Percentiles rank a stretch among this genome's conserved stretches.
Conservation (phyloP, 2,113 vertebrate genomes). For the Megaleporinus macrocephalus region DNA sequence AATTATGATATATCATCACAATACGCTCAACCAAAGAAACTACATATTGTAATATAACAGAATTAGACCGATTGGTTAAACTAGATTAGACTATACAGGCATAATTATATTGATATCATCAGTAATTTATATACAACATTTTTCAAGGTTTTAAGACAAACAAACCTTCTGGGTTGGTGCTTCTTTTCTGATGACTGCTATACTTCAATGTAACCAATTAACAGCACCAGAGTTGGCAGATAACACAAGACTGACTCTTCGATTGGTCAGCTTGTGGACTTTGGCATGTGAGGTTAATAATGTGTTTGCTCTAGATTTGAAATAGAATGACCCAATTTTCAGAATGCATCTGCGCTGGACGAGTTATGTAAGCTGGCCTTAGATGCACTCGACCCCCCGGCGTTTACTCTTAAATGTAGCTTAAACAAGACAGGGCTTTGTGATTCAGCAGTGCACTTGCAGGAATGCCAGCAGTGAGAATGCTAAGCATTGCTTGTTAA, state of each 20-base stretch:
- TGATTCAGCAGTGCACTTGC: not conserved
- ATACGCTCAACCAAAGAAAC: no score
- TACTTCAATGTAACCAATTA: not conserved
- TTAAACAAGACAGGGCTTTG: no score
- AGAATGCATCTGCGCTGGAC: not conserved
- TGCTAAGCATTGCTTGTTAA: not conserved
- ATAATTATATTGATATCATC: no score
- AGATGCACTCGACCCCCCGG: not conserved
- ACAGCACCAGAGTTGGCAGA: not conserved
- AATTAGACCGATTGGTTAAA: no score
- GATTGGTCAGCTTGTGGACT: not conserved
- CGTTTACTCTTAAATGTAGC: no score
- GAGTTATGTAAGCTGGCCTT: not conserved
- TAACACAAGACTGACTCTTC: no score
- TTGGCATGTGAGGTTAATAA: not conserved
- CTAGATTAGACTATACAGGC: no score
- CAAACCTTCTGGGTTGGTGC: no score
- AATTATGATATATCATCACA: no score
- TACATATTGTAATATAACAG: no score
- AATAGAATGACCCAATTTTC: not conserved
- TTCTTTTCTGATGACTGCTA: not conserved
- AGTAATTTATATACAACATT: no score
- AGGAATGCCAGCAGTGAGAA: not conserved
- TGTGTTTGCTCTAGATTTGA: not conserved
- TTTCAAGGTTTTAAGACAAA: no score